phyloP scores from a whole-genome alignment of 2,888 invertebrate species.

The Stegana nigrithorax region DNA sequence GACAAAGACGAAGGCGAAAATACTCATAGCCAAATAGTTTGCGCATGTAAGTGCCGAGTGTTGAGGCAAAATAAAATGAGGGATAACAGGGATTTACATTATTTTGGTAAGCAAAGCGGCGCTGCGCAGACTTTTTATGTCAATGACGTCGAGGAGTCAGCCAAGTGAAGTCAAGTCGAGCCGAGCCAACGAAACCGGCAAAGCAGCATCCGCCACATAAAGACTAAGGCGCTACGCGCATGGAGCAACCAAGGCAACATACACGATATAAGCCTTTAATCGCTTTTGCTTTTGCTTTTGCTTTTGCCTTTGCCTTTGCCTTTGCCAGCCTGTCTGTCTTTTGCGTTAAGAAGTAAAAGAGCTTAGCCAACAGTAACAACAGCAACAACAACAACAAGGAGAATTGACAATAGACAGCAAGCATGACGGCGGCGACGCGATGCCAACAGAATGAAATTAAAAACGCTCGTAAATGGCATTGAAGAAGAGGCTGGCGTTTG shows the following conservation, averaged over 20 bases:
- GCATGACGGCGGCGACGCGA: neutral
- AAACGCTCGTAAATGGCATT: slow-evolving; percentile 12
- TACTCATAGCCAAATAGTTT: too few species aligned
- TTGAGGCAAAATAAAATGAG: slow-evolving; percentile 44
- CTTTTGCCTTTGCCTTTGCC: too few species aligned
- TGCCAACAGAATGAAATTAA: slow-evolving; percentile 15
- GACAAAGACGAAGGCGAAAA: too few species aligned
- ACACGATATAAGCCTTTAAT: slow-evolving; percentile 12
- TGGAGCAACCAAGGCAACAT: slow-evolving; percentile 6
- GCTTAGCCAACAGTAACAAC: too few species aligned
- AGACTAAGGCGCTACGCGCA: too few species aligned
- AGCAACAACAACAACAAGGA: neutral
- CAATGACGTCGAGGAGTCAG: neutral
- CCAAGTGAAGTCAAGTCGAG: neutral
- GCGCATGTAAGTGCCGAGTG: too few species aligned
- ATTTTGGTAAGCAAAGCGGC: slow-evolving; percentile 22
- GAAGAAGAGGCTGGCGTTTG: neutral
- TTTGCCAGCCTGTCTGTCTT: neutral
- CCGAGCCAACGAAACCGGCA: too few species aligned
- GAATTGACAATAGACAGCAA: too few species aligned
- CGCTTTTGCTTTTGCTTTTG: neutral
- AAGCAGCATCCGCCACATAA: too few species aligned
- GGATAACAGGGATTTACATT: slow-evolving; percentile 53
- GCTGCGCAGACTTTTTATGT: slow-evolving; percentile 7
- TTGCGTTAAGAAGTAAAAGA: too few species aligned